Conservation (phyloP, 2,888 invertebrate species). For the Apodemia mormo region DNA sequence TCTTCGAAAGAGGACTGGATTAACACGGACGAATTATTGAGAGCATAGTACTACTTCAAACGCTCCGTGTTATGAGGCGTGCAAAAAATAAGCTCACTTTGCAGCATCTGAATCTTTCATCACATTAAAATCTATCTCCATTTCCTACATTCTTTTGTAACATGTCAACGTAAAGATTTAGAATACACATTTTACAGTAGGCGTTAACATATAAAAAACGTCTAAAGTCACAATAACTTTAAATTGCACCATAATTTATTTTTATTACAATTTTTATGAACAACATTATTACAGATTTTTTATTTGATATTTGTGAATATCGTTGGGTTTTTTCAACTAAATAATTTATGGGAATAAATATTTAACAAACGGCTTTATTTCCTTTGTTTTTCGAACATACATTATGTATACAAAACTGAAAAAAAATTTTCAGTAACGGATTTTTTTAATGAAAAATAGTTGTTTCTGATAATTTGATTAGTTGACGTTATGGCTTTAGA, state of each 20-base stretch:
- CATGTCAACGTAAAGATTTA: background rate
- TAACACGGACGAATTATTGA: no score
- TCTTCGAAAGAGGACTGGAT: no score
- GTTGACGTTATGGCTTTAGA: no score
- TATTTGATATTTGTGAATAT: background rate
- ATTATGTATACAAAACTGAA: no score
- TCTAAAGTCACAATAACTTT: background rate
- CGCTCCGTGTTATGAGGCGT: no score
- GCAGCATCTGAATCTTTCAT: background rate
- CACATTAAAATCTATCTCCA: background rate
- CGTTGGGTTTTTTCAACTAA: background rate
- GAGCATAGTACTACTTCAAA: no score
- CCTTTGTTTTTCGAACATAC: no score
- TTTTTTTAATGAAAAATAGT: no score
- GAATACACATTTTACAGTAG: background rate
- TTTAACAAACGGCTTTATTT: no score
- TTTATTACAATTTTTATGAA: background rate
- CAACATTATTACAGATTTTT: background rate
- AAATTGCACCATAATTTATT: background rate
- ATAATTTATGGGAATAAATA: no score
- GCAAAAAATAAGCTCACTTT: background rate
- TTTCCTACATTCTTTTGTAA: background rate
- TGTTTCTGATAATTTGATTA: no score
- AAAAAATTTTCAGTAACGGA: no score
- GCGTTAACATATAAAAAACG: background rate